Evolutionary conservation across 2,888 invertebrate genomes (phyloP), one percentile per base, ranked within the genome.

Genomic region (Invenusta paracnida): DNA sequence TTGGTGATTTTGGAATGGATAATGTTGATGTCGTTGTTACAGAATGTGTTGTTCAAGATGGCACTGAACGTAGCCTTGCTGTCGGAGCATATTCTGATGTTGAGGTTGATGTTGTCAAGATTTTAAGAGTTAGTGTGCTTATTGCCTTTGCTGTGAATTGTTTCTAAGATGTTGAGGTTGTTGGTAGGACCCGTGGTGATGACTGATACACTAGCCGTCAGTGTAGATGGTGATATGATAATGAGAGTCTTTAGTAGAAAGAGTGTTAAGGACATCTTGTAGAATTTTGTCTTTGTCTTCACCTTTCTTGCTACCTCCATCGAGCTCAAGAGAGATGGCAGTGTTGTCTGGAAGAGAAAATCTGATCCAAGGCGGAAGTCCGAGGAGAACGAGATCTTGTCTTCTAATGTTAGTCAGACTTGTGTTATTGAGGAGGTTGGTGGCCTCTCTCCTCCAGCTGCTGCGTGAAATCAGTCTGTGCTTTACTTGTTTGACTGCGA

Each of bases 291-390:
- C 11, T 2, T 73, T 23, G 27, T 73, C 73, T 25, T 73, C 73
- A 73, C 73, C 73, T 23, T 73, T 73, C 73, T 73, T 73, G 25
- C 73, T 73, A 23, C 73, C 73, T 73, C 73, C 73, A 25, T 73
- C 73, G 2, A 73, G 73, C 73, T 73, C 73, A 23, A 73, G 73
- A 23, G 73, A 73, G 73, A 73, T 73, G n/a, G n/a, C n/a, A 25
- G 73, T 73, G 25, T 73, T 73, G 27, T 5, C 73, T 73, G 73
- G 73, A 23, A 73, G 73, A 73, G 73, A 73, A n/a, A 23, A 73
- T 73, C 27, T 73, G 73, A 23, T 73, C 73, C 73, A 73, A 73
- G 73, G 73, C 27, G 73, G 17, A n/a, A 23, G 73, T 13, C 73
- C 11, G 17, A 73, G 73, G 5, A 73, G 25, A 23, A 73, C 73